These are phyloP conservation scores for Microhierax caerulescens DNA, from an alignment of 2,797 vertebrate species.

Conservation along the genomic window DNA sequence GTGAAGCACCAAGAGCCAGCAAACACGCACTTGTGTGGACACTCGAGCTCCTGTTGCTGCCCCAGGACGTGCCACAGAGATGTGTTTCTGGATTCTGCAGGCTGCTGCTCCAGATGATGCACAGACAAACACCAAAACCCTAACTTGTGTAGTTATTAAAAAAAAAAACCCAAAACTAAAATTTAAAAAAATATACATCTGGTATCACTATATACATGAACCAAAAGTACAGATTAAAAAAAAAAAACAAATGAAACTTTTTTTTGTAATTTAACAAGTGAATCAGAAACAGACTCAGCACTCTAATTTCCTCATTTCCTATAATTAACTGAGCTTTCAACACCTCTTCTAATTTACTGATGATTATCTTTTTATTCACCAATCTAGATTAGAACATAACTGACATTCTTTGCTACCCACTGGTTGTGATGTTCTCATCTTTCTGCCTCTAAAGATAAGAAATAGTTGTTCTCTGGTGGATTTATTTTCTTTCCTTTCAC, in stretches of 20 bases:
- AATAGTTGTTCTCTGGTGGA: neutral
- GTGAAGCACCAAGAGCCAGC: neutral
- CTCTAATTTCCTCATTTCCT: conserved; percentile 68
- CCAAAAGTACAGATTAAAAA: neutral
- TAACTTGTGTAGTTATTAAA: neutral
- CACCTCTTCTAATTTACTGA: conserved; percentile 52
- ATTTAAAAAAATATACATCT: neutral
- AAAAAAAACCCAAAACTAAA: neutral
- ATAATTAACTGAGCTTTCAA: conserved; percentile 72
- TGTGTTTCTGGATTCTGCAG: neutral
- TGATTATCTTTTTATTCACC: conserved; percentile 60
- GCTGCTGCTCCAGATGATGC: neutral
- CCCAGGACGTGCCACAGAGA: neutral
- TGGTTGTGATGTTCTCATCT: conserved; percentile 14
- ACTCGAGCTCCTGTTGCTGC: neutral
- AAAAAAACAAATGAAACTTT: neutral
- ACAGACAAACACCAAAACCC: neutral
- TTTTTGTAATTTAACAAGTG: conserved; percentile 62
- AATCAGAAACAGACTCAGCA: conserved; percentile 67
- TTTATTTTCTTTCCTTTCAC: conserved; percentile 1
- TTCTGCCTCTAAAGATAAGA: neutral
- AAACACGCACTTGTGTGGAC: neutral
- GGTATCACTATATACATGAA: conserved; percentile 18
- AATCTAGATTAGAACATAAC: conserved; percentile 30
- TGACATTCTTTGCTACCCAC: conserved; percentile 46